Conservation (phyloP, 2,888 invertebrate species). For the Eurytoma adleriae region DNA sequence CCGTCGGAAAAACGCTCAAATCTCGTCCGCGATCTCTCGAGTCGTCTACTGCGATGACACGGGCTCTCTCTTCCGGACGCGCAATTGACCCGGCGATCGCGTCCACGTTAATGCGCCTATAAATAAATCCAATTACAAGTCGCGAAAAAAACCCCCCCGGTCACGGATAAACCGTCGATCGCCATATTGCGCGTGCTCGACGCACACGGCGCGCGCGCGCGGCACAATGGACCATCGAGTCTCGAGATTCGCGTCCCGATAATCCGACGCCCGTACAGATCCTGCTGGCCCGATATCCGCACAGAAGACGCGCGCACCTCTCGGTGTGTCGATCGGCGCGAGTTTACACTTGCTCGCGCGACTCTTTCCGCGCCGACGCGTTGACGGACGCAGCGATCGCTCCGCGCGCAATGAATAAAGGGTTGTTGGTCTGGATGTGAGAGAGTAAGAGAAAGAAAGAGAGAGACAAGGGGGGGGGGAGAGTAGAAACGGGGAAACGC, state of each 20-base stretch:
- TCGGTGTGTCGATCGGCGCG: not conserved
- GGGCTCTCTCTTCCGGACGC: not conserved
- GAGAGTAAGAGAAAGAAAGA: not conserved
- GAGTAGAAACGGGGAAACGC: too few species aligned
- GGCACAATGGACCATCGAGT: slow-evolving; percentile 6
- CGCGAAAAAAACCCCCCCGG: not conserved
- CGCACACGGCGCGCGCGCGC: not conserved
- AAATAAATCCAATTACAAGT: slow-evolving; percentile 8
- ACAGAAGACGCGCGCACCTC: not conserved
- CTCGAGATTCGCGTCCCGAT: not conserved
- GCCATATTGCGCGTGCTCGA: slow-evolving; percentile 23
- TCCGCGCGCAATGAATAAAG: not conserved
- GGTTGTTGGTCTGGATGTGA: not conserved
- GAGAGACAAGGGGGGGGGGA: too few species aligned
- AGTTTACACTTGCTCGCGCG: not conserved
- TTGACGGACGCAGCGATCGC: slow-evolving; percentile 14
- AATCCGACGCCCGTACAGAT: slow-evolving; percentile 26
- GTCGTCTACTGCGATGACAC: too few species aligned
- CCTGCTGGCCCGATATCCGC: slow-evolving; percentile 13
- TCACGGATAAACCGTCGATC: not conserved
- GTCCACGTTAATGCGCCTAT: not conserved
- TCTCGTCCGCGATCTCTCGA: too few species aligned
- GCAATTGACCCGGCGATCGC: not conserved
- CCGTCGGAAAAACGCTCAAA: too few species aligned
- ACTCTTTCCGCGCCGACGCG: not conserved